Evolutionary conservation across 1,140 invertebrate species (phyloP), one percentile per base, ranked within the genome.

Genomic region (Scylla paramamosain): DNA sequence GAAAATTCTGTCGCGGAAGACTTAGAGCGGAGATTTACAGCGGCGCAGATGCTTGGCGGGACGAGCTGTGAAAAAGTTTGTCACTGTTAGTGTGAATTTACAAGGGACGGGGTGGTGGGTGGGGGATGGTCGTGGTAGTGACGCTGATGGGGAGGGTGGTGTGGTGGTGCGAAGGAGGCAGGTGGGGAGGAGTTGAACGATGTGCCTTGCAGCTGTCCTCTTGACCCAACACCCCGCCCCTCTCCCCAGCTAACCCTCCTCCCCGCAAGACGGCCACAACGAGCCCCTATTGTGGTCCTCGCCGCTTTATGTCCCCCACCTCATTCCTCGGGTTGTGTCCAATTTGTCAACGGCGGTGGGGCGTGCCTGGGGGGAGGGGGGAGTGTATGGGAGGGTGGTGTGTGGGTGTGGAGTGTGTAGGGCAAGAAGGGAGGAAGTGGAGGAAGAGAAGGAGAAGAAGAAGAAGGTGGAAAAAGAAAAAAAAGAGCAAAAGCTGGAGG

Each of bases 21-120:
- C 16, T 59, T 59, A 12, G 3, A 59, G 16, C 52, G 52, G 52
- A 59, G 52, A 59, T 59, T 59, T 59, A 59, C 20, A 12, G 67
- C 67, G 67, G 6, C 67, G 67, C 67, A 77, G 20, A 77, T 77
- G n/a, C 67, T n/a, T 20, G n/a, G 20, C 52, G 67, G 20, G 67
- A 3, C 25, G 67, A n/a, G 25, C n/a, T 7, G 67, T n/a, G n/a
- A 77, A 77, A 25, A 7, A 77, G n/a, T n/a, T 77, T 77, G 67
- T 77, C 67, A 77, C 20, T n/a, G 67, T 77, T 77, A 77, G 67
- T n/a, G 67, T 77, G 67, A 77, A 77, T 77, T n/a, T 77, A 77
- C 67, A 77, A 77, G 67, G 8, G 67, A 25, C 67, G 67, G 67
- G 67, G 6, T 2, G 67, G n/a, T 2, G 20, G 67, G 67, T 12